Conservation (phyloP, 2,888 invertebrate genomes). For the Polymixis flavicincta region DNA sequence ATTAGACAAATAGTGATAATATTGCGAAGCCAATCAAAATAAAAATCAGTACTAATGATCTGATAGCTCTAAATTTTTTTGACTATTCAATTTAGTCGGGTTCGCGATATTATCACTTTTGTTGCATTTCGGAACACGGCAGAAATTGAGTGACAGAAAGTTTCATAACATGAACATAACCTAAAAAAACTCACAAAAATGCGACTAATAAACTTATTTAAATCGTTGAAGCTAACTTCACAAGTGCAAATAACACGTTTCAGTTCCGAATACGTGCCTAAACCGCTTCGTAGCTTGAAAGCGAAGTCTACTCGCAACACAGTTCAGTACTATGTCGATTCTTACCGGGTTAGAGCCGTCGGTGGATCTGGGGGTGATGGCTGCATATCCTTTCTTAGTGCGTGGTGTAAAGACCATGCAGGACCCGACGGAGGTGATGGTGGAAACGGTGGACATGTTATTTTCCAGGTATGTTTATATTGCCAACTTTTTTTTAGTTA, state of each 20-base stretch:
- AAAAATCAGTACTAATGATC: too few relatives aligned
- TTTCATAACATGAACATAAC: slow-evolving; percentile 61
- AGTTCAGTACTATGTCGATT: slow-evolving; percentile 93
- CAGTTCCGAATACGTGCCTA: slow-evolving; percentile 78
- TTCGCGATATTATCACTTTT: too few relatives aligned
- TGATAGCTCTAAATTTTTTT: too few relatives aligned
- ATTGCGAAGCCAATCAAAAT: too few relatives aligned
- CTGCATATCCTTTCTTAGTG: slow-evolving; percentile 95
- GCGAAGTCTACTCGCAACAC: slow-evolving; percentile 81
- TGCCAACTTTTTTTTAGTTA: background rate
- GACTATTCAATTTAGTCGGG: too few relatives aligned
- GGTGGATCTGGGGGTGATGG: slow-evolving; percentile 99
- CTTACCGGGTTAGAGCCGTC: slow-evolving; percentile 91
- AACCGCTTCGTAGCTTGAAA: slow-evolving; percentile 84
- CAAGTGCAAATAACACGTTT: slow-evolving; percentile 62
- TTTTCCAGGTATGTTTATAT: slow-evolving; percentile 90
- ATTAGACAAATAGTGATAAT: too few relatives aligned
- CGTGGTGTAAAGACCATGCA: slow-evolving; percentile 96
- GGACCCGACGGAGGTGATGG: slow-evolving; percentile 99
- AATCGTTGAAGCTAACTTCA: slow-evolving; percentile 61
- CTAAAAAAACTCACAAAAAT: slow-evolving; percentile 62
- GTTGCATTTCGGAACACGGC: too few relatives aligned
- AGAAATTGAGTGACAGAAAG: too few relatives aligned
- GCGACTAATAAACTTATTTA: slow-evolving; percentile 68
- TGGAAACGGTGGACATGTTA: slow-evolving; percentile 98